A percentile compares a stretch with the other conserved stretches of the same genome.
Evolutionary conservation across 2,113 vertebrate species (phyloP).

Genomic region (Orycteropus afer): DNA sequence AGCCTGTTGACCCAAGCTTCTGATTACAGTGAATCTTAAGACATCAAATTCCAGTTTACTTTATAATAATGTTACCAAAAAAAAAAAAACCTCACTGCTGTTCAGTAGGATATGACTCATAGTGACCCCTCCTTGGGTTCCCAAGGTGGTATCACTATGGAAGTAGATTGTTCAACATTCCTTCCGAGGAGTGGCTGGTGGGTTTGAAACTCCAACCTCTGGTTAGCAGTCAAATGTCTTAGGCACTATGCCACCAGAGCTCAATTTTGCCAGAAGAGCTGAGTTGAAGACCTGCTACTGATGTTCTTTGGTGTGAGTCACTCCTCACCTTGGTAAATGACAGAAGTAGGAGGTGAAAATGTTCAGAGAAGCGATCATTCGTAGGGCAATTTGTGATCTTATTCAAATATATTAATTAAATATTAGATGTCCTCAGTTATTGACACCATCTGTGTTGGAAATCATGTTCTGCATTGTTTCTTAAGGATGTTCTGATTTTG

Average conservation of each 20-base stretch:
- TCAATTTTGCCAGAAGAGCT: background rate
- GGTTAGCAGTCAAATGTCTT: too few relatives aligned
- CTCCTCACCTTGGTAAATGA: background rate
- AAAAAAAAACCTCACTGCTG: too few relatives aligned
- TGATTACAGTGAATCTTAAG: constrained; percentile 31
- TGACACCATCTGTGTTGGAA: background rate
- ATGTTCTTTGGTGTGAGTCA: background rate
- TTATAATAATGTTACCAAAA: background rate
- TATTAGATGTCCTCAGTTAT: constrained; percentile 1
- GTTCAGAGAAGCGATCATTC: background rate
- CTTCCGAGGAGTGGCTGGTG: too few relatives aligned
- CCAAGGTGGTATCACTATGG: too few relatives aligned
- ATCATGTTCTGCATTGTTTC: background rate
- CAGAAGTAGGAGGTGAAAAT: background rate
- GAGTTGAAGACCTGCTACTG: background rate
- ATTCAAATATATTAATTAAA: background rate
- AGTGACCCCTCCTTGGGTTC: too few relatives aligned
- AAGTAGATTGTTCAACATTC: too few relatives aligned
- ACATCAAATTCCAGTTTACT: background rate
- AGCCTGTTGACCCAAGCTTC: constrained; percentile 7
- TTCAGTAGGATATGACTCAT: too few relatives aligned
- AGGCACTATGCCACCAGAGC: too few relatives aligned
- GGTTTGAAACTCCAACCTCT: too few relatives aligned
- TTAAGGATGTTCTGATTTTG: constrained; percentile 69
- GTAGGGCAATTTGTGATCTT: background rate